These are phyloP conservation scores for Diorhabda elongata DNA, from an alignment of 1,140 invertebrate genomes.

Conservation along the genomic window DNA sequence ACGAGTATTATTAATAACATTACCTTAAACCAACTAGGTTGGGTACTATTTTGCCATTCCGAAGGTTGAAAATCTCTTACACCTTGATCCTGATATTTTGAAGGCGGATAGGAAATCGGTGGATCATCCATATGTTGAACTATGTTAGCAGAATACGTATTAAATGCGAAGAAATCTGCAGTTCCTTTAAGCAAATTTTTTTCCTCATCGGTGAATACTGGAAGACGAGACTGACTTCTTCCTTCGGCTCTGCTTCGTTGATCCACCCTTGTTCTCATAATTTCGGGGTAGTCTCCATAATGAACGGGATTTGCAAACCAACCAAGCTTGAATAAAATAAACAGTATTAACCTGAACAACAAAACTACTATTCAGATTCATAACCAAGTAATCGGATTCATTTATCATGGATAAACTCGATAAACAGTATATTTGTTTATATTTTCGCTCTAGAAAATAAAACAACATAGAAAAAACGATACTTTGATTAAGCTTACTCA, in stretches of 20 bases:
- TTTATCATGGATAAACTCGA: no score
- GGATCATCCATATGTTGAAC: not conserved
- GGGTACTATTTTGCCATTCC: not conserved
- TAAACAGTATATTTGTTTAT: no score
- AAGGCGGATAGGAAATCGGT: not conserved
- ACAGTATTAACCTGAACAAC: not conserved
- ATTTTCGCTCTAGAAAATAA: no score
- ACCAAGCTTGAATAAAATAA: constrained; percentile 10
- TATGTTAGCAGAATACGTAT: constrained; percentile 34
- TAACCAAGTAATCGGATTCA: no score
- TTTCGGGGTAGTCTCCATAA: constrained; percentile 15
- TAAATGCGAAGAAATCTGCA: constrained; percentile 17
- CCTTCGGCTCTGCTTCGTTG: constrained; percentile 14
- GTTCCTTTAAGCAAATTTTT: constrained; percentile 10
- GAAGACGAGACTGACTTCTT: constrained; percentile 13
- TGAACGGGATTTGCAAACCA: constrained; percentile 54
- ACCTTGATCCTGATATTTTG: not conserved
- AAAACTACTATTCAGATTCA: not conserved
- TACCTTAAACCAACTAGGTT: constrained; percentile 6
- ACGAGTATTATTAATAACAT: not conserved
- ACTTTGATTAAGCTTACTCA: no score
- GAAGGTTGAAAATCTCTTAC: not conserved
- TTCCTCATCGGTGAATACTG: constrained; percentile 19
- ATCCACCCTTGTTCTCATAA: constrained; percentile 11
- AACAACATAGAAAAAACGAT: no score